These are phyloP conservation scores for Pristionchus fissidentatus DNA, from an alignment of 2,888 invertebrate genomes.

Conservation along the genomic window DNA sequence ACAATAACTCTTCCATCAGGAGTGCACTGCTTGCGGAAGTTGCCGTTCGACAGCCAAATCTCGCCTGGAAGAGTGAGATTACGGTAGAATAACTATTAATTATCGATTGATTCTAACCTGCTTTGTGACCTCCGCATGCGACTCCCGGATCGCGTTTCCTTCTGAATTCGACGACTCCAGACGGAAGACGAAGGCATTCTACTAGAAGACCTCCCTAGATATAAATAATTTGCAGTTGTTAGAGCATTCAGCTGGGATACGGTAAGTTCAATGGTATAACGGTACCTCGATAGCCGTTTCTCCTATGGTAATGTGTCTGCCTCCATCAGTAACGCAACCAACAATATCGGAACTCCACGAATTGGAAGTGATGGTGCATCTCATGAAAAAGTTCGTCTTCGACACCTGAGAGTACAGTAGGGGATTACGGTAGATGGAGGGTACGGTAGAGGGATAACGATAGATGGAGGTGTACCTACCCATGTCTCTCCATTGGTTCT, in stretches of 20 bases:
- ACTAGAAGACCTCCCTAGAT: not conserved
- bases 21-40: conserved; percentile 20
- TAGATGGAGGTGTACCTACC: not conserved
- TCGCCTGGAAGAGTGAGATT: not conserved
- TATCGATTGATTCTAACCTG: not conserved
- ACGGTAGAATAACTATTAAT: not conserved
- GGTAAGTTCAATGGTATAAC: not conserved
- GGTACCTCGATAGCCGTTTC: not conserved
- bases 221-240: not conserved
- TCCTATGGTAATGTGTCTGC: conserved; percentile 12
- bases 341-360: conserved; percentile 24
- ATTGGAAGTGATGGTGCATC: not conserved
- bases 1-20: conserved; percentile 21
- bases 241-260: not conserved
- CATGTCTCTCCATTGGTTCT: conserved; percentile 40
- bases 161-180: conserved; percentile 32
- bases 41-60: not conserved
- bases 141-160: not conserved
- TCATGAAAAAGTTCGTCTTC: conserved; percentile 19
- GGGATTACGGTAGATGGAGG: not conserved
- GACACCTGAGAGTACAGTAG: conserved; percentile 8
- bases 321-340: conserved; percentile 29
- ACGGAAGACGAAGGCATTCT: conserved; percentile 9
- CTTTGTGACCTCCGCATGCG: conserved; percentile 9
- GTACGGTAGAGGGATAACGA: no score